Conservation (phyloP, 2,888 invertebrate species). For the Trichopria drosophilae region DNA sequence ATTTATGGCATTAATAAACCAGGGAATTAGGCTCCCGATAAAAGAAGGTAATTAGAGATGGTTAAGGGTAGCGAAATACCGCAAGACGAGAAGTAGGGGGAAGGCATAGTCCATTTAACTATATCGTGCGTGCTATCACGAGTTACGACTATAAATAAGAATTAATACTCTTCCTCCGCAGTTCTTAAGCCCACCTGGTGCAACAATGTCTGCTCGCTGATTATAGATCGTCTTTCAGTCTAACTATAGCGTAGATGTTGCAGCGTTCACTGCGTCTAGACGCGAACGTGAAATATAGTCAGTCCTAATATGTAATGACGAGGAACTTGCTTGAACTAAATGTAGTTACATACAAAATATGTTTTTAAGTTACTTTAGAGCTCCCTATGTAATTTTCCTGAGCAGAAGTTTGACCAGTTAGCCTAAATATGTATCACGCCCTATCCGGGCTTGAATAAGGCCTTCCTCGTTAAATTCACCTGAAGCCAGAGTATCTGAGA, state of each 20-base stretch:
- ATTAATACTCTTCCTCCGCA: slow-evolving; percentile 35
- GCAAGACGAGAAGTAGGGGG: slow-evolving; percentile 27
- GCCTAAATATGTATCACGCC: too few species aligned
- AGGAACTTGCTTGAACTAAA: too few species aligned
- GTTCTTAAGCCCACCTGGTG: slow-evolving; percentile 41
- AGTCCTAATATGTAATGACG: too few species aligned
- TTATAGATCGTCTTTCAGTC: slow-evolving; percentile 31
- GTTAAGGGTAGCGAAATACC: slow-evolving; percentile 40
- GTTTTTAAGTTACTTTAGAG: too few species aligned
- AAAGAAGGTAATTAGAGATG: slow-evolving; percentile 38
- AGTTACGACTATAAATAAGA: slow-evolving; percentile 40
- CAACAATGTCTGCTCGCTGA: slow-evolving; percentile 30
- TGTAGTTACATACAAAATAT: too few species aligned
- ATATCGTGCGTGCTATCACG: slow-evolving; percentile 20
- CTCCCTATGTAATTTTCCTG: too few species aligned
- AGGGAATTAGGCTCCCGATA: slow-evolving; percentile 30
- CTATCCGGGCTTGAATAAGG: too few species aligned
- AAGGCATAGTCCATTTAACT: slow-evolving; percentile 27
- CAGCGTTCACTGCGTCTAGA: slow-evolving; percentile 11
- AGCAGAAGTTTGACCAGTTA: too few species aligned
- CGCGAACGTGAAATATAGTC: too few species aligned
- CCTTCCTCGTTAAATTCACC: too few species aligned
- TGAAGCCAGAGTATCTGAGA: too few species aligned
- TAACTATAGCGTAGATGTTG: too few species aligned
- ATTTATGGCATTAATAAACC: slow-evolving; percentile 38